Evolutionary conservation across 2,888 invertebrate species (phyloP).

Genomic region (Flexamia atlantica): DNA sequence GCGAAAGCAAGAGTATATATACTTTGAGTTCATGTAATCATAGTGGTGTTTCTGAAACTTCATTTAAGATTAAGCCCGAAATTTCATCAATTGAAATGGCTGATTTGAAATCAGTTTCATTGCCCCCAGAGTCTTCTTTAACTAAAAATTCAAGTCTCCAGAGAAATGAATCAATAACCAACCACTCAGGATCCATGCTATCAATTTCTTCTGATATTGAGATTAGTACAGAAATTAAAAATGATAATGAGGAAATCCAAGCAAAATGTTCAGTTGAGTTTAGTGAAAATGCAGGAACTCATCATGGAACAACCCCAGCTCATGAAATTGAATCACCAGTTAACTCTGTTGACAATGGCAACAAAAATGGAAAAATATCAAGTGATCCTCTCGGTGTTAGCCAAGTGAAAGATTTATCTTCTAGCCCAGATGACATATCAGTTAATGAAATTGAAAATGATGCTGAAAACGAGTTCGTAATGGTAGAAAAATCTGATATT

Average conservation of each 20-base stretch:
- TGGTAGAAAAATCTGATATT: conserved; percentile 41
- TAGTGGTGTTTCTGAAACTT: background rate
- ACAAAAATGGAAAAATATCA: background rate
- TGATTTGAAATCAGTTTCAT: conserved; percentile 3
- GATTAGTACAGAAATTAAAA: background rate
- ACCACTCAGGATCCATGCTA: background rate
- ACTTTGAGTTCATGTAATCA: background rate
- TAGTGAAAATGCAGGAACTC: background rate
- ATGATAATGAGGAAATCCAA: background rate
- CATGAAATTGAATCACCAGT: background rate
- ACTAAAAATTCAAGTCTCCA: background rate
- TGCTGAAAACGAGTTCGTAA: conserved; percentile 22
- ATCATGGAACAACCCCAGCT: background rate
- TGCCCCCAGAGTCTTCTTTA: background rate
- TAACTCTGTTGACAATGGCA: background rate
- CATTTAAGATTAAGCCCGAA: background rate
- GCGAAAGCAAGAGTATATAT: background rate
- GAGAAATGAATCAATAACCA: background rate
- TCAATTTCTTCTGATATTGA: background rate
- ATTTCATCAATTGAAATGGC: background rate
- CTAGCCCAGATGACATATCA: background rate
- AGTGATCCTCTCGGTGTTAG: conserved; percentile 2
- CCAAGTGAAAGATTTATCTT: background rate
- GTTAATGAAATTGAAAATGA: background rate
- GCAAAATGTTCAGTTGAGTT: background rate